Conservation (phyloP, 2,888 invertebrate genomes). For the Diadegma fenestrale region DNA sequence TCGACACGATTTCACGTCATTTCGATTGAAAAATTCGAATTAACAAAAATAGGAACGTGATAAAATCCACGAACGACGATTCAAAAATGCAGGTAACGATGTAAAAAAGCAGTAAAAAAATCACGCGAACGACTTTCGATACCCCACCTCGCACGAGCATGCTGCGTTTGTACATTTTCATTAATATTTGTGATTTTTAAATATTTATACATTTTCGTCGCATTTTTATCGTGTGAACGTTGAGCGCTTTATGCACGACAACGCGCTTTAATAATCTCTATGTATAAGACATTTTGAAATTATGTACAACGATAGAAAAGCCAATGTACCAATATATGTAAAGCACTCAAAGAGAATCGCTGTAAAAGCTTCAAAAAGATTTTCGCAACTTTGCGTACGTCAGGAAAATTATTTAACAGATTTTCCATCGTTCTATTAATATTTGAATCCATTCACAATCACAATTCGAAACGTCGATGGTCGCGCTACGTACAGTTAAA, state of each 20-base stretch:
- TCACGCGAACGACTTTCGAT: slow-evolving; percentile 33
- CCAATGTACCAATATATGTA: neutral
- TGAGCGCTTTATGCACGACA: slow-evolving; percentile 53
- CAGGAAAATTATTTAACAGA: neutral
- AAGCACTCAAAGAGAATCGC: slow-evolving; percentile 2
- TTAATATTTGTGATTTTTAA: slow-evolving; percentile 21
- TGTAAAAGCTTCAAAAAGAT: neutral
- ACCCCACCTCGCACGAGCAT: slow-evolving; percentile 67
- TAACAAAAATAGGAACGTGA: neutral
- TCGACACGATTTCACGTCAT: neutral
- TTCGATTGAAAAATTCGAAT: neutral
- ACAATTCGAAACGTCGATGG: neutral
- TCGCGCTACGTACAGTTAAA: too few relatives aligned
- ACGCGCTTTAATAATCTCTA: slow-evolving; percentile 20
- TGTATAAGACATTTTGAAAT: neutral
- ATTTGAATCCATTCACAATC: neutral
- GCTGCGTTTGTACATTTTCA: slow-evolving; percentile 52
- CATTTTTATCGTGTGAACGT: slow-evolving; percentile 30
- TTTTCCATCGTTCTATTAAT: neutral
- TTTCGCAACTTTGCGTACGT: neutral
- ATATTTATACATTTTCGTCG: slow-evolving; percentile 9
- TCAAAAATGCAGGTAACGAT: neutral
- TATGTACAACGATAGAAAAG: neutral
- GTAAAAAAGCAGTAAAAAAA: slow-evolving; percentile 4
- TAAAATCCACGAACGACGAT: neutral